Percentiles rank a stretch among this genome's conserved stretches.
Evolutionary conservation across 1,140 invertebrate genomes (phyloP).

Genomic region (Drosophila pseudoobscura): DNA sequence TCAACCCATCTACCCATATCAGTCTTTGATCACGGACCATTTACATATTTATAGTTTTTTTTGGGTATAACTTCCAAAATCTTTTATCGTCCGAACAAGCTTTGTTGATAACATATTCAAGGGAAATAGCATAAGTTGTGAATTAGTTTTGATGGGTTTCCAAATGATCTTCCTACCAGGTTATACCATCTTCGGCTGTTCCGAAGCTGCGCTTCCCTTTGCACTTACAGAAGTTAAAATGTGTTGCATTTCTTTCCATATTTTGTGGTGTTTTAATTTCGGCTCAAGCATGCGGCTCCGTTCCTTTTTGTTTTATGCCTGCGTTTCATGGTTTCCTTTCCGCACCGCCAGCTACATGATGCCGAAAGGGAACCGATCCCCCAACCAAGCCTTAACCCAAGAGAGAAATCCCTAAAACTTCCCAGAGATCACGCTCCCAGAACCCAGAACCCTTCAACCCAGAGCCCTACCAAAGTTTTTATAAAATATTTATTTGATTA

Average conservation of each 20-base stretch:
- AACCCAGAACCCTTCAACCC: too few relatives aligned
- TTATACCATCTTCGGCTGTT: slow-evolving; percentile 7
- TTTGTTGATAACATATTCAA: too few relatives aligned
- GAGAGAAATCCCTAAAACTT: too few relatives aligned
- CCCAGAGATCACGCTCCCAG: too few relatives aligned
- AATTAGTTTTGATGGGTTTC: background rate
- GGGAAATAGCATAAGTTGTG: too few relatives aligned
- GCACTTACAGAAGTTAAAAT: background rate
- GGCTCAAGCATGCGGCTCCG: slow-evolving; percentile 21
- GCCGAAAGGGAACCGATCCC: background rate
- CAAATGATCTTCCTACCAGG: slow-evolving; percentile 10
- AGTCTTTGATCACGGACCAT: too few relatives aligned
- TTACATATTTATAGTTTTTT: too few relatives aligned
- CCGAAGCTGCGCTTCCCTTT: slow-evolving; percentile 7
- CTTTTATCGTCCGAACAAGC: too few relatives aligned
- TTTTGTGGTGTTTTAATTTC: background rate
- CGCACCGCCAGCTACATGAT: slow-evolving; percentile 28
- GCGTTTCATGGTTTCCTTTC: slow-evolving; percentile 24
- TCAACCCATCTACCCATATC: too few relatives aligned
- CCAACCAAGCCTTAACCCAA: slow-evolving; percentile 1
- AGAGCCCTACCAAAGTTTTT: too few relatives aligned
- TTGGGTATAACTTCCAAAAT: too few relatives aligned
- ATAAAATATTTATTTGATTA: too few relatives aligned
- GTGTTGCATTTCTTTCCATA: slow-evolving; percentile 16
- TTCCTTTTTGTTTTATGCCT: slow-evolving; percentile 39